phyloP scores from a whole-genome alignment of 2,113 vertebrate species.

The Hemiscyllium ocellatum region DNA sequence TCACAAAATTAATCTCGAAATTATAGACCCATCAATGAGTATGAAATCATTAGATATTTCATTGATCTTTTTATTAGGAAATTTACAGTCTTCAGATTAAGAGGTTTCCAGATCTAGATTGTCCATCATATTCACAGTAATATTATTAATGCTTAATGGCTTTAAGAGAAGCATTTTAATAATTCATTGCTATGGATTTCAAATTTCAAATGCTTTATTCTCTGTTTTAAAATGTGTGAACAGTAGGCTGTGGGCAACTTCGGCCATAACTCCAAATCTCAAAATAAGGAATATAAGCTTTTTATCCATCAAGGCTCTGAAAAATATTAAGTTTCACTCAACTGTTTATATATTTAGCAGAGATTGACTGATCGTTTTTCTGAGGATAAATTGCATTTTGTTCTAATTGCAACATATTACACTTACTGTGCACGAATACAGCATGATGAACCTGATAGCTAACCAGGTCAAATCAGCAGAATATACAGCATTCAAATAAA shows the following conservation, averaged over 20 bases:
- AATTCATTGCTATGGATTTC: not conserved
- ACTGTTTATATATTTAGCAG: not conserved
- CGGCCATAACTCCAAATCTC: not conserved
- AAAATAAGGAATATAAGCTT: not conserved
- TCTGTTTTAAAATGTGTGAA: not conserved
- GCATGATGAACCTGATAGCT: not conserved
- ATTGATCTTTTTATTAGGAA: slow-evolving; percentile 3
- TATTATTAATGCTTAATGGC: not conserved
- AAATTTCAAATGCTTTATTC: not conserved
- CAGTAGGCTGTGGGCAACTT: not conserved
- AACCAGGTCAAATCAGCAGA: not conserved
- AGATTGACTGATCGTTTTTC: not conserved
- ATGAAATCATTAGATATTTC: not conserved
- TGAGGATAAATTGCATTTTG: not conserved
- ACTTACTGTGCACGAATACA: not conserved
- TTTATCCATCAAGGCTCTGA: not conserved
- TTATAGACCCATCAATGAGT: not conserved
- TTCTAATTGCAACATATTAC: not conserved
- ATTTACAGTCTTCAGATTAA: not conserved
- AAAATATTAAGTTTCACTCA: not conserved
- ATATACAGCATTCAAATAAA: not conserved
- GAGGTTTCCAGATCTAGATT: too few relatives aligned
- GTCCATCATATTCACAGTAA: not conserved
- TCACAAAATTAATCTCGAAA: slow-evolving; percentile 18
- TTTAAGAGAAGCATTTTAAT: not conserved